phyloP scores from a whole-genome alignment of 2,888 invertebrate species.

The Drosophila parthenogenetica region DNA sequence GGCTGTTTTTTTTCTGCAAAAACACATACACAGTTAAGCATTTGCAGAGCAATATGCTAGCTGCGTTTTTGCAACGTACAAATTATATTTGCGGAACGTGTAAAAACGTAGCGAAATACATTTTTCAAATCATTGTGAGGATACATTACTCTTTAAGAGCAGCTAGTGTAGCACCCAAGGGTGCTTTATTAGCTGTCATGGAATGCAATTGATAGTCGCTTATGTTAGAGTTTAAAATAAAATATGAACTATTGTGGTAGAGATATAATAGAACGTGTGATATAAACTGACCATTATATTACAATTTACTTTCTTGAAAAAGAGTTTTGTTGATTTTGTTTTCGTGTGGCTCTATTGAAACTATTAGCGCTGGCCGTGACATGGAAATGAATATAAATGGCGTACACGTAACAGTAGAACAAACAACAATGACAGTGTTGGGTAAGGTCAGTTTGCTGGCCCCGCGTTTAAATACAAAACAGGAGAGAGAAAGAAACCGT shows the following conservation, averaged over 20 bases:
- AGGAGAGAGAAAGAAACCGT: constrained; percentile 12
- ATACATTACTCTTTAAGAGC: background rate
- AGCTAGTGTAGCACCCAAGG: background rate
- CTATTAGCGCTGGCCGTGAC: constrained; percentile 59
- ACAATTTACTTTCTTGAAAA: background rate
- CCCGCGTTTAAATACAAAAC: constrained; percentile 10
- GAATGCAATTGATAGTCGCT: constrained; percentile 21
- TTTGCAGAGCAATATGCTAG: constrained; percentile 8
- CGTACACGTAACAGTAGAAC: constrained; percentile 21
- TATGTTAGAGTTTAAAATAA: constrained; percentile 5
- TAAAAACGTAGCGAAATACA: background rate
- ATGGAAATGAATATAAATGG: constrained; percentile 65
- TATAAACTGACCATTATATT: constrained; percentile 4
- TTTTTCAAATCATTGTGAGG: constrained; percentile 5
- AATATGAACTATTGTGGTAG: constrained; percentile 14
- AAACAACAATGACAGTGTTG: constrained; percentile 28
- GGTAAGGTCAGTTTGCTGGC: constrained; percentile 57
- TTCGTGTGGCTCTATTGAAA: constrained; percentile 46
- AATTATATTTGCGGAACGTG: constrained; percentile 28
- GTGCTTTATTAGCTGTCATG: background rate
- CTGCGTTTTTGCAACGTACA: constrained; percentile 33
- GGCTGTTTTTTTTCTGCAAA: constrained; percentile 42
- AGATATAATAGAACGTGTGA: background rate
- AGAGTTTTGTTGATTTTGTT: constrained; percentile 20
- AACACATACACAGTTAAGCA: background rate